phyloP scores from a whole-genome alignment of 2,113 vertebrate species.

The Leucoraja erinaceus region DNA sequence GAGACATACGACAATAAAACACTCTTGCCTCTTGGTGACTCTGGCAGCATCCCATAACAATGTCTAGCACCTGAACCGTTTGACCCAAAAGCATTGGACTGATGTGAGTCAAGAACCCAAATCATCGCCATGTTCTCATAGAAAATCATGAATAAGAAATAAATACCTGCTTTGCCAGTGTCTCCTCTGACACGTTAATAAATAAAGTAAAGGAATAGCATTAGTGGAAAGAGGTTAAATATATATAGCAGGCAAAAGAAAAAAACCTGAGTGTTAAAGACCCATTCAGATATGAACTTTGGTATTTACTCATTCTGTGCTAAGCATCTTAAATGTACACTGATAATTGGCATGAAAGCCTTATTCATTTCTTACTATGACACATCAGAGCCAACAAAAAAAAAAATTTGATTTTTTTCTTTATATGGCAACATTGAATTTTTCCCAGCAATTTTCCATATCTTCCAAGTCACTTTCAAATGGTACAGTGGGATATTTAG shows the following conservation, averaged over 20 bases:
- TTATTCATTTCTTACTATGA: neutral
- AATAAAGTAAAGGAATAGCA: neutral
- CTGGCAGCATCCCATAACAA: no score
- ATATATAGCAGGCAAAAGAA: neutral
- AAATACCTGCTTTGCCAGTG: no score
- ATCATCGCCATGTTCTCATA: no score
- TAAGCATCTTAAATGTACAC: neutral
- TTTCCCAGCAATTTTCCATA: neutral
- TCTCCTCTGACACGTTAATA: neutral
- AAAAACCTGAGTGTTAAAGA: no score
- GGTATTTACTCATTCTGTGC: neutral
- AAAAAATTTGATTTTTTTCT: neutral
- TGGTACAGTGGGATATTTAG: neutral
- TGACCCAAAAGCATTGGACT: no score
- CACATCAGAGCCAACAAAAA: neutral
- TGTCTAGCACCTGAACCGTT: no score
- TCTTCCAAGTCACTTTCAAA: neutral
- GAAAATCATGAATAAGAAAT: no score
- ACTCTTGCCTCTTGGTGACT: no score
- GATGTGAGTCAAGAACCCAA: no score
- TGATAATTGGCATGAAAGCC: neutral
- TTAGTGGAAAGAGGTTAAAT: neutral
- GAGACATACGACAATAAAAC: no score
- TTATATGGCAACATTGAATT: neutral
- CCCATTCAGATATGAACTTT: no score